Base-by-base conservation (phyloP, 2,113 vertebrate genomes). In the Pseudopipra pipra region DNA sequence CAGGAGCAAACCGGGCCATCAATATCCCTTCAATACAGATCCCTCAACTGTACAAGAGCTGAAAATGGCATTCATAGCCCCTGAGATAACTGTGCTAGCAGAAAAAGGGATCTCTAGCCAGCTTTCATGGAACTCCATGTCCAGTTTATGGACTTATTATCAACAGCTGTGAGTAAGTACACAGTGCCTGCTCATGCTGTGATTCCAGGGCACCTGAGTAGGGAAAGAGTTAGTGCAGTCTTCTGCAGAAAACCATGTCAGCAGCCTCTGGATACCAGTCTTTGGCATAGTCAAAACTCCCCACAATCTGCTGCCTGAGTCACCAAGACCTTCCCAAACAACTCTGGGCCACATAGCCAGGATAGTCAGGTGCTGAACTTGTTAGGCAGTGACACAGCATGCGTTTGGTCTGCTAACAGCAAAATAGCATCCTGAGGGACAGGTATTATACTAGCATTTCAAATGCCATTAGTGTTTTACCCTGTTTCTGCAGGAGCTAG, bases 381-480 rank as follows among this genome's bases (percentile, higher is more conserved):
- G 6, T 39, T 47, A 28, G 54, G 46, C 47, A 47, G 63, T 14
- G 27, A 67, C 1, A 1, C 8, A 56, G 35, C 2, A 0, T 39
- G 33, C 27, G 20, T 43, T 56, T 37, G 30, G 35, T 56, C 33
- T 46, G 25, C 73, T 67, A 51, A 67, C 33, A 61, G 55, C 61
- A 74, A 47, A 91, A 21, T 6, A 47, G 47, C 27, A 46, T 17
- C 41, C 56, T n/a, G 7, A 86, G 71, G 39, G 33, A 43, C 10
- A 54, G 35, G 25, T 3, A 0, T 37, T 63, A 37, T 27, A n/a
- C 14, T 24, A 31, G 11, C 35, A 39, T 70, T 86, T 85, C 39
- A 65, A 70, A 74, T 10, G 39, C 8, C 19, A 13, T 23, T 39
- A 41, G 33, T 6, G 41, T 63, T 54, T 63, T 39, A 41, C 46